phyloP scores from a whole-genome alignment of 2,113 vertebrate genomes.

The Phaethornis superciliosus region DNA sequence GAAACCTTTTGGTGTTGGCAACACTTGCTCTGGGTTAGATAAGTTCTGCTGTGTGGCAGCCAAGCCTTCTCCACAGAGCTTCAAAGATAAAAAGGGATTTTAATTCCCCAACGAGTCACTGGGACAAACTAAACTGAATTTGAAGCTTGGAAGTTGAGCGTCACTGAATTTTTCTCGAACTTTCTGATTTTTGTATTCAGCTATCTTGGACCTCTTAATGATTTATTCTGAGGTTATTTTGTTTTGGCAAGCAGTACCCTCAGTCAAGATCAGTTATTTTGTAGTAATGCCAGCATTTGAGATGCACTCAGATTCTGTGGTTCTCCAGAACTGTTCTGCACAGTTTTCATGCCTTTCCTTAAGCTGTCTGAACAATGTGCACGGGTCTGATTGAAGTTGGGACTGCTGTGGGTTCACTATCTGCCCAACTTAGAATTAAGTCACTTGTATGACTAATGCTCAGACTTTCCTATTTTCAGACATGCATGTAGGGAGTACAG shows the following conservation, averaged over 20 bases:
- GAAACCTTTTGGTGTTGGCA: not conserved
- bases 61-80: not conserved
- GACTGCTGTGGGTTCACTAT: not conserved
- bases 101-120: not conserved
- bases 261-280: slow-evolving; percentile 11
- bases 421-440: not conserved
- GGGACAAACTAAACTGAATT: not conserved
- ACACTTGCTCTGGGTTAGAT: not conserved
- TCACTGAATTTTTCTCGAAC: slow-evolving; percentile 7
- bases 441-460: slow-evolving; percentile 45
- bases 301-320: not conserved
- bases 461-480: slow-evolving; percentile 74
- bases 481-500: slow-evolving; percentile 99
- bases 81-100: not conserved
- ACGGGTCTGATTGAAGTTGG: not conserved
- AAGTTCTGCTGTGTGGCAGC: not conserved
- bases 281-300: not conserved
- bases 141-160: not conserved
- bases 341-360: not conserved
- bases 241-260: not conserved
- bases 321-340: not conserved
- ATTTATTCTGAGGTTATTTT: not conserved
- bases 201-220: not conserved
- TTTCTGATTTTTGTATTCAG: not conserved
- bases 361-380: not conserved